Conservation (phyloP, 2,797 vertebrate genomes). For the Rhabdophis nuchalis region DNA sequence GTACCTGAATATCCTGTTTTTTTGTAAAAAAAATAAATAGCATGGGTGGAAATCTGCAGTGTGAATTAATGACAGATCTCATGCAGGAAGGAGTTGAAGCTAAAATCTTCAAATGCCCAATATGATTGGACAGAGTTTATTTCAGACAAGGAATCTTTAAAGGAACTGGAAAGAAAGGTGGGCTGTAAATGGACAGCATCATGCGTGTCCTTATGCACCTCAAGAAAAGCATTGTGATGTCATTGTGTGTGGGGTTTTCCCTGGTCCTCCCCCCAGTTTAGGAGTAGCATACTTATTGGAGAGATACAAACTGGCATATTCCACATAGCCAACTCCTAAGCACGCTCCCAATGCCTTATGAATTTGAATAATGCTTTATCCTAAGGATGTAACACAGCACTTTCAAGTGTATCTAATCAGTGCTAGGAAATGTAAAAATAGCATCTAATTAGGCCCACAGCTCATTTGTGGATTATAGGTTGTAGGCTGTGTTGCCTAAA, state of each 20-base stretch:
- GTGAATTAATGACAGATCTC: background rate
- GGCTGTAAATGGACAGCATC: background rate
- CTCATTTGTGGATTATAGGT: slow-evolving; percentile 1
- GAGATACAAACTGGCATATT: background rate
- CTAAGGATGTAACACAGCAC: background rate
- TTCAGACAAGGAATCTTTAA: background rate
- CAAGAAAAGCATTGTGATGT: background rate
- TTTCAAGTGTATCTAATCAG: background rate
- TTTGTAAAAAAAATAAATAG: background rate
- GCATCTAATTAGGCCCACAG: background rate
- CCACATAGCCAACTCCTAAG: background rate
- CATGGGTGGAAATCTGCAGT: background rate
- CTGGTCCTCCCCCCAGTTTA: background rate
- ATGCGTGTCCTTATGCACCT: background rate
- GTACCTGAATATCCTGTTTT: background rate
- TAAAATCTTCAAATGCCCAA: background rate
- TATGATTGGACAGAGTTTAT: background rate
- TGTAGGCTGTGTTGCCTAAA: background rate
- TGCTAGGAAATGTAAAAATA: background rate
- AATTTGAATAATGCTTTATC: background rate
- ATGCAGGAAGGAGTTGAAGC: background rate
- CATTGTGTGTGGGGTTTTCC: background rate
- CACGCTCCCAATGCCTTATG: background rate
- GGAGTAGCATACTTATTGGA: background rate
- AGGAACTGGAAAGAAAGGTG: background rate